Base-by-base conservation (phyloP, 2,888 invertebrate species). In the Lagria hirta region DNA sequence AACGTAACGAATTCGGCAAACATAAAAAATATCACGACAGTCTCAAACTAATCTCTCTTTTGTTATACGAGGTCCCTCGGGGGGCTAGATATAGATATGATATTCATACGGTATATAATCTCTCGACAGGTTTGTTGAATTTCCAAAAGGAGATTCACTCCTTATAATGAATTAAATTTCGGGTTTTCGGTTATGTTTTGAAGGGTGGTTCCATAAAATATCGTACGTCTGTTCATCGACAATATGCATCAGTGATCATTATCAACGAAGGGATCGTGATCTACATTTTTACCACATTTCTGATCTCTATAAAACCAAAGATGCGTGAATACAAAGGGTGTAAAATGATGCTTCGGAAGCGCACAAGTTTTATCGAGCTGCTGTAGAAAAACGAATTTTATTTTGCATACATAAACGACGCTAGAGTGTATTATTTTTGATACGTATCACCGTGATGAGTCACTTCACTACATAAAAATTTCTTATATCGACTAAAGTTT, bases 21-120 rank as follows among this genome's bases (percentile, higher is more conserved):
- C 50, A 57, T 57, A 54, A 57, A 60, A 53, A 60, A 60, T 55
- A 45, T 56, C 48, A 45, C 45, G 54, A 54, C 51, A 47, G 54
- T 51, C 50, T 32, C 52, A 33, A 32, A 52, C 58, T 62, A 62
- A 62, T 62, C 61, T 59, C 50, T 47, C 53, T 52, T 55, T 61
- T 61, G 60, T 61, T 42, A 40, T 24, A 23, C 8, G 36, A 32
- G 35, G 32, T 49, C 44, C 36, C 50, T 42, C 13, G 23, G 49
- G 29, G 52, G 56, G 58, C 58, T 55, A 51, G 52, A 56, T 54
- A 46, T 52, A 60, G 60, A 62, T 60, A 62, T 58, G 57, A 60
- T 58, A 62, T 62, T 64, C 62, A 63, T 62, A 62, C 59, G 57
- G 52, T 58, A 54, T 49, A 46, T 63, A 61, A 63, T 57, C 62